A percentile compares a stretch with the other conserved stretches of the same genome.
Evolutionary conservation across 2,888 invertebrate species (phyloP).

Genomic region (Aethes cnicana): DNA sequence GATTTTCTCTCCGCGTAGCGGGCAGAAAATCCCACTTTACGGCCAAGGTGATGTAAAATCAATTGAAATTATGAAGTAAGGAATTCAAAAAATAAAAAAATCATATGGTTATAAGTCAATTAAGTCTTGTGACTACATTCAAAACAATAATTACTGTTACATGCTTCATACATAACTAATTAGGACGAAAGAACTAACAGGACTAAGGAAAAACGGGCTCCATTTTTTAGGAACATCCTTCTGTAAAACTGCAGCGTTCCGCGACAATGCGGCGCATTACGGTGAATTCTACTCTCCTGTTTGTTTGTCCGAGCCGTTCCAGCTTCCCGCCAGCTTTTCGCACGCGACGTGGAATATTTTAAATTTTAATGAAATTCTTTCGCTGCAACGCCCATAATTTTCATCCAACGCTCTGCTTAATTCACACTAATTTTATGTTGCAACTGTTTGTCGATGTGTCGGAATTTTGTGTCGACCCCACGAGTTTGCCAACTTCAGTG

Average conservation of each 20-base stretch:
- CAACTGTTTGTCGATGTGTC: slow-evolving; percentile 31
- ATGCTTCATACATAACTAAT: too few species aligned
- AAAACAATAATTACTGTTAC: too few species aligned
- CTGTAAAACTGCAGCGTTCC: slow-evolving; percentile 16
- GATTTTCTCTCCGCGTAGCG: too few species aligned
- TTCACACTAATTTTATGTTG: slow-evolving; percentile 48
- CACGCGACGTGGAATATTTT: slow-evolving; percentile 50
- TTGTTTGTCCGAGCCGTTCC: slow-evolving; percentile 40
- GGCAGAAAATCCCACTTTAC: too few species aligned
- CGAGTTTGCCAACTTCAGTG: slow-evolving; percentile 24
- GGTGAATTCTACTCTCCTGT: slow-evolving; percentile 46
- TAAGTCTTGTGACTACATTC: too few species aligned
- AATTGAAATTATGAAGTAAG: too few species aligned
- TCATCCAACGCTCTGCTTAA: slow-evolving; percentile 47
- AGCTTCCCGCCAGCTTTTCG: slow-evolving; percentile 45
- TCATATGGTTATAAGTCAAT: too few species aligned
- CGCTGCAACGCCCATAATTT: slow-evolving; percentile 43
- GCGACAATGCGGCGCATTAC: slow-evolving; percentile 37
- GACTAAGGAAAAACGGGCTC: too few species aligned
- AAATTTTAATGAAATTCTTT: slow-evolving; percentile 58
- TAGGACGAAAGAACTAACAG: slow-evolving; percentile 2
- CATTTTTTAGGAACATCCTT: slow-evolving; percentile 10
- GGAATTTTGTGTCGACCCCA: slow-evolving; percentile 23
- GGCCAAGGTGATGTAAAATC: too few species aligned
- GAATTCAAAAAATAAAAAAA: too few species aligned